Base-by-base conservation (phyloP, 2,113 vertebrate species). In the Caracal caracal region DNA sequence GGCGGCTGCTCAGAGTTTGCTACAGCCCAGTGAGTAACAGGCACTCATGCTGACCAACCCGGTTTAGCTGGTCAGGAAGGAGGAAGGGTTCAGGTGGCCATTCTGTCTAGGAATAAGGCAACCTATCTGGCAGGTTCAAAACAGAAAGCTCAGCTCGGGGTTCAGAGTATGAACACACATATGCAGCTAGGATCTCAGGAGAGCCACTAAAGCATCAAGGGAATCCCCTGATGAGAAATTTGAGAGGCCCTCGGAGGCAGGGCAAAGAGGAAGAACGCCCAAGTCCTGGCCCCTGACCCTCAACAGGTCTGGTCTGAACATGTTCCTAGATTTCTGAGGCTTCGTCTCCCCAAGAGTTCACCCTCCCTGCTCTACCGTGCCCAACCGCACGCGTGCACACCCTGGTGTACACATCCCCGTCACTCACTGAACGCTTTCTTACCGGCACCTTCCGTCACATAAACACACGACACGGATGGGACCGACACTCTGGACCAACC, bases 391-490 rank as follows among this genome's bases (percentile, higher is more conserved):
- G 2, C 7, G 0, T 49, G 61, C 24, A 65, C 5, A 15, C 6
- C 35, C 30, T 10, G 28, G 53, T 3, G 3, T n/a, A 35, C 59
- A 7, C 51, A 22, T 6, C 49, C 15, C 49, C 2, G 9, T 24
- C 10, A 2, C 53, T 85, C 22, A 17, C 28, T 2, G 10, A 61
- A 47, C 26, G 20, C 40, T 15, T 1, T 10, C 66, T 37, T 7
- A 28, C 30, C 37, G 5, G 30, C 40, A 24, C 40, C 63, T 59
- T 49, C 79, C 7, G 3, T 76, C 66, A 33, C 6, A 51, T 28
- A 71, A 49, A 43, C 0, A 5, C n/a, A 12, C 2, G 2, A 35
- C 0, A 56, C 15, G 40, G 24, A 37, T 11, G 17, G 3, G 0
- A 71, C 15, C 43, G n/a, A 26, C 17, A 17, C 12, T 43, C 2